Evolutionary conservation across 2,113 vertebrate species (phyloP).

Genomic region (Brachypodius melanocephalos): DNA sequence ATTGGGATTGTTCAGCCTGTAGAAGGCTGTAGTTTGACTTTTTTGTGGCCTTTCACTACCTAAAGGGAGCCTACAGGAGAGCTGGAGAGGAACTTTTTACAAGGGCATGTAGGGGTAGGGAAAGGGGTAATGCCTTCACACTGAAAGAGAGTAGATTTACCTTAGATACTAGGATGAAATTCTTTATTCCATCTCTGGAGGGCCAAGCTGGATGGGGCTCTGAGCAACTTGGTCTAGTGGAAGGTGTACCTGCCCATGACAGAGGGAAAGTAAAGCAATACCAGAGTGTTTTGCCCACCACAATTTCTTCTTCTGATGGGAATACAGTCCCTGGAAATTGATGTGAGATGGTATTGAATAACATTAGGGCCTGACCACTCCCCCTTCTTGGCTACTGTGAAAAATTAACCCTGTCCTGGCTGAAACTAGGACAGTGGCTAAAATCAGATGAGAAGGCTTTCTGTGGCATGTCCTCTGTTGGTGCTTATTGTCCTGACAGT

Average conservation of each 20-base stretch:
- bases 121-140: not conserved
- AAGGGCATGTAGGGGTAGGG: not conserved
- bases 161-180: not conserved
- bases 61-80: not conserved
- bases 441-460: not conserved
- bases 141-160: not conserved
- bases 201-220: not conserved
- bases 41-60: not conserved
- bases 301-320: not conserved
- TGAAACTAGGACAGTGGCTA: not conserved
- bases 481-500: not conserved
- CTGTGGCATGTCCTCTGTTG: not conserved
- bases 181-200: not conserved
- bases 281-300: rapidly evolving
- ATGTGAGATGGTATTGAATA: not conserved
- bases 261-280: not conserved
- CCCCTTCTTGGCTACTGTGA: not conserved
- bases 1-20: not conserved
- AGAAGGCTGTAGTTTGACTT: not conserved
- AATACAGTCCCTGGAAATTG: not conserved
- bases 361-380: not conserved
- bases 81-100: not conserved
- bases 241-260: not conserved
- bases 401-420: not conserved
- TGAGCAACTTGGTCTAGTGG: not conserved